A percentile compares a stretch with the other conserved stretches of the same genome.
These are phyloP conservation scores for Galendromus occidentalis DNA, from an alignment of 1,140 invertebrate genomes.

Conservation along the genomic window DNA sequence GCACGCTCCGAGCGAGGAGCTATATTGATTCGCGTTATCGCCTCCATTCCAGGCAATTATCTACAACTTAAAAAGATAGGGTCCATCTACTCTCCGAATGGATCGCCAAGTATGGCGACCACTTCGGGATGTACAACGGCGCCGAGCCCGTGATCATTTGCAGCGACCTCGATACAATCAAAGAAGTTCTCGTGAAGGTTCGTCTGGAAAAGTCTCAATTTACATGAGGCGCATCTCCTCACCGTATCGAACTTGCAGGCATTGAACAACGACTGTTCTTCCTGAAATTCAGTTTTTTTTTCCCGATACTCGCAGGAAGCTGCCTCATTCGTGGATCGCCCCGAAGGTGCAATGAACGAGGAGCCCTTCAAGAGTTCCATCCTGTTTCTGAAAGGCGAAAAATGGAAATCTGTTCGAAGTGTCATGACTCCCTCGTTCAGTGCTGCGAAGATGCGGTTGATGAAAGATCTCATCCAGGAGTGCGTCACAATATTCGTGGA, in stretches of 20 bases:
- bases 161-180: slow-evolving; percentile 25
- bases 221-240: neutral
- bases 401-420: slow-evolving; percentile 33
- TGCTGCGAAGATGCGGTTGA: slow-evolving; percentile 31
- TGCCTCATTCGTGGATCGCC: slow-evolving; percentile 24
- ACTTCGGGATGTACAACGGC: slow-evolving; percentile 28
- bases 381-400: slow-evolving; percentile 22
- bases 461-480: slow-evolving; percentile 25
- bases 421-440: slow-evolving; percentile 35
- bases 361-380: slow-evolving; percentile 25
- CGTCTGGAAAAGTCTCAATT: neutral
- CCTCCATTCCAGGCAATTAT: neutral
- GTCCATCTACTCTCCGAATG: slow-evolving; percentile 22
- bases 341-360: slow-evolving; percentile 22
- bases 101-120: slow-evolving; percentile 25
- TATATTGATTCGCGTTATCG: neutral
- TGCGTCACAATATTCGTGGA: slow-evolving; percentile 23
- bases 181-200: slow-evolving; percentile 21
- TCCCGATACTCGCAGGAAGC: slow-evolving; percentile 22
- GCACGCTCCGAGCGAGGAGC: neutral
- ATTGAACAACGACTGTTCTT: neutral
- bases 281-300: too few relatives aligned
- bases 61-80: slow-evolving; percentile 13
- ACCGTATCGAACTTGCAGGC: neutral
- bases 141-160: slow-evolving; percentile 24